These are phyloP conservation scores for Aleiodes alternator DNA, from an alignment of 2,888 invertebrate species.

Conservation along the genomic window DNA sequence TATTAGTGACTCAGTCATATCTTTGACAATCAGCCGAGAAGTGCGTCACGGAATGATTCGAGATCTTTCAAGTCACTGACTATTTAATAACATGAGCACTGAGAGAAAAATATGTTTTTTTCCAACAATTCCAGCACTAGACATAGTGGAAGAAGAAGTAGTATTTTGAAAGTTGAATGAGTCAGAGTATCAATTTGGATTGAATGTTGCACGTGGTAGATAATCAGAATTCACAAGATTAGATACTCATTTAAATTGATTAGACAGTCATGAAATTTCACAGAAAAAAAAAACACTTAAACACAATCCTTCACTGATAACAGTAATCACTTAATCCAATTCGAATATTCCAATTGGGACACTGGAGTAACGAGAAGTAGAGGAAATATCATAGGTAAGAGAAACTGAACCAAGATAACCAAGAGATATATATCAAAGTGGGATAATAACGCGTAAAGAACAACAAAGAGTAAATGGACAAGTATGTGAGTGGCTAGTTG, in stretches of 20 bases:
- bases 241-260: too few species aligned
- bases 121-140: too few species aligned
- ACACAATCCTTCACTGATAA: background rate
- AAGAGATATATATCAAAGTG: background rate
- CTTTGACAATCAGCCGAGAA: background rate
- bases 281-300: too few species aligned
- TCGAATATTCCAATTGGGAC: background rate
- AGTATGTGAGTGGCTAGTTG: conserved; percentile 48
- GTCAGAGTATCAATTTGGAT: too few species aligned
- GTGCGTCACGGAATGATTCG: conserved; percentile 28
- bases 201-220: too few species aligned
- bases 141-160: too few species aligned
- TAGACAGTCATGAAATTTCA: background rate
- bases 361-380: background rate
- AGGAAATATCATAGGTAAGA: background rate
- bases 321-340: conserved; percentile 39
- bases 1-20: conserved; percentile 15
- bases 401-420: background rate
- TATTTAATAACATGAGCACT: background rate
- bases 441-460: conserved; percentile 2
- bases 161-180: too few species aligned
- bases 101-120: too few species aligned
- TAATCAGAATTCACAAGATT: too few species aligned
- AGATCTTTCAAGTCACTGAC: conserved; percentile 38
- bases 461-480: conserved; percentile 28